Evolutionary conservation across 2,888 invertebrate genomes (phyloP), one percentile per base, ranked within the genome.

Genomic region (Epistrophe grossulariae): DNA sequence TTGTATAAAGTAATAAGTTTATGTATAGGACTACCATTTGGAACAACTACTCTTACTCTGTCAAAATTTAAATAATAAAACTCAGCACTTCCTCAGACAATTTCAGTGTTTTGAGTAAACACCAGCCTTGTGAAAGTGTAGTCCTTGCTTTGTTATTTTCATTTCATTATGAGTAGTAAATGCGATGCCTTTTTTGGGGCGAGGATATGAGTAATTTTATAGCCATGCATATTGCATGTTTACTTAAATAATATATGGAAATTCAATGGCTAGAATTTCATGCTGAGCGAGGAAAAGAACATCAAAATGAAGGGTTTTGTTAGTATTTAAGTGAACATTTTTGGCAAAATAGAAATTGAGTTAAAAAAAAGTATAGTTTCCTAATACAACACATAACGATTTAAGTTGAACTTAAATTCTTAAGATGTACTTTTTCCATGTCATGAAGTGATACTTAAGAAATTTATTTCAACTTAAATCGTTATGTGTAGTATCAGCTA

Each of bases 21-120:
- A n/a, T n/a, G n/a, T n/a, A n/a, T n/a, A n/a, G n/a, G n/a, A n/a
- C n/a, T 3, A 11, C 11, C 13, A 52, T 52, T 52, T 28, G 48
- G 10, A 48, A 45, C 8, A 45, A 45, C 45, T 8, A 17, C 45
- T 9, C 4, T 4, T 62, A 43, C 11, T 31, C n/a, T 64, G 28
- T 45, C 31, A 31, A 31, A 45, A 64, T 64, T 64, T 64, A 48
- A 64, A 64, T 64, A 48, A 64, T 64, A 48, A 45, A 45, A 64
- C 64, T 45, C 64, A 64, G 31, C 64, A 64, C 24, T 31, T 64
- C 31, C 45, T 64, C n/a, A 62, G 38, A 62, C n/a, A 57, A 57
- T 57, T 57, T 57, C n/a, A 57, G 10, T 57, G n/a, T 57, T 35
- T 57, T 57, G n/a, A 57, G 57, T 17, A 35, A 15, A n/a, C 17